Evolutionary conservation across 2,888 invertebrate genomes (phyloP), one percentile per base, ranked within the genome.

Genomic region (Sisyra terminalis): DNA sequence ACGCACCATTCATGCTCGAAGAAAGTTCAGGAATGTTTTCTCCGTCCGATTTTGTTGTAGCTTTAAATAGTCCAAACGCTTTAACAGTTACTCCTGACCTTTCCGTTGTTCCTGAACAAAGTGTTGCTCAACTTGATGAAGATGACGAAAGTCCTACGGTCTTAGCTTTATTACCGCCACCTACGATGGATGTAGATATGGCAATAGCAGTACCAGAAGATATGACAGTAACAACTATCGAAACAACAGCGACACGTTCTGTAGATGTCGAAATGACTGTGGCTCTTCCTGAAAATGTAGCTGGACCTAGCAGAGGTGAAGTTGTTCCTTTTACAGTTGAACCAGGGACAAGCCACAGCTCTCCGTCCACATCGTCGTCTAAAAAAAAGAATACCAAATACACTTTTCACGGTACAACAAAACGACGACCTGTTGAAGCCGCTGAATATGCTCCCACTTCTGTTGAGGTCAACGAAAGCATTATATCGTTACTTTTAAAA

Each of bases 401-500:
- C 15, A n/a, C 15, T 6, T 18, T n/a, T n/a, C n/a, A n/a, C n/a
- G n/a, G 34, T 8, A 37, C 37, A 9, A 29, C 38, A n/a, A 43
- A 43, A 9, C 18, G 38, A 6, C 43, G 43, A 5, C 43, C 37
- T 17, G 37, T 38, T 15, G 37, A 43, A 38, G 38, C 16, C 11
- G 29, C 37, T 4, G 46, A 53, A 16, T 7, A 24, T 24, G 56
- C 54, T 46, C 57, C 58, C n/a, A 57, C 57, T 1, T 54, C 56
- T 8, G 56, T 59, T 1, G 56, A 58, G 50, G 71, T 87, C 43
- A 83, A 85, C 53, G 89, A 90, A 60, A 93, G 89, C 46, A 84
- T 96, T 48, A 77, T 96, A 50, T 89, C 92, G 0, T 64, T 94
- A 40, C 66, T 96, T 35, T 65, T 94, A 42, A 90, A 88, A 58